Percentiles rank a stretch among this genome's conserved stretches.
Evolutionary conservation across 2,888 invertebrate genomes (phyloP).

Genomic region (Gonocerus acuteangulatus): DNA sequence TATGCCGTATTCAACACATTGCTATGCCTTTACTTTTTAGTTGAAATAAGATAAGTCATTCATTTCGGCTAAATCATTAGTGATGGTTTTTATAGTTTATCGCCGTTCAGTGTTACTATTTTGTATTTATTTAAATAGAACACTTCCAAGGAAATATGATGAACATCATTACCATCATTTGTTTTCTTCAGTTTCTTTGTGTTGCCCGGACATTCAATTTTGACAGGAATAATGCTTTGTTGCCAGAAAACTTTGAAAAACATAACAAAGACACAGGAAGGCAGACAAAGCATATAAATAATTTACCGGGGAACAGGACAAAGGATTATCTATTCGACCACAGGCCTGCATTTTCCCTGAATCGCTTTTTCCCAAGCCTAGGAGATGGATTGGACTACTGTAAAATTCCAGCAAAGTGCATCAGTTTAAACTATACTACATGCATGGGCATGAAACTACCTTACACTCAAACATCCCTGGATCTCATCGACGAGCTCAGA

Average conservation of each 20-base stretch:
- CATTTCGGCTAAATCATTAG: neutral
- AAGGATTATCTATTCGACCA: neutral
- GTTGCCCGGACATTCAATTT: too few species aligned
- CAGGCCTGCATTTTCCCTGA: neutral
- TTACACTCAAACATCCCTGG: constrained; percentile 67
- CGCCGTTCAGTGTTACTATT: too few species aligned
- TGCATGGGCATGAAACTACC: constrained; percentile 75
- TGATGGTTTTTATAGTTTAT: neutral
- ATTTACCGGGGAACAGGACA: constrained; percentile 6
- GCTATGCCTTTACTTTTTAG: neutral
- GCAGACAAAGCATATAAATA: neutral
- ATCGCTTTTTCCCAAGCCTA: neutral
- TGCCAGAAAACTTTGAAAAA: too few species aligned
- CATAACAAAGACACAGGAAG: neutral
- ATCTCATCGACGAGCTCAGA: constrained; percentile 61
- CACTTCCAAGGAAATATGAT: too few species aligned
- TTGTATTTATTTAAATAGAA: too few species aligned
- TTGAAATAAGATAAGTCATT: neutral
- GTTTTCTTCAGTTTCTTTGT: too few species aligned
- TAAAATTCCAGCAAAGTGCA: constrained; percentile 62
- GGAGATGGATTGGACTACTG: constrained; percentile 45
- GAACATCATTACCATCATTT: too few species aligned
- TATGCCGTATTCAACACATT: too few species aligned
- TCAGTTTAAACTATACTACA: constrained; percentile 49
- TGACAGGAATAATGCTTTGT: too few species aligned